A percentile compares a stretch with the other conserved stretches of the same genome.
phyloP scores from a whole-genome alignment of 2,797 vertebrate genomes.

The Gila robusta region DNA sequence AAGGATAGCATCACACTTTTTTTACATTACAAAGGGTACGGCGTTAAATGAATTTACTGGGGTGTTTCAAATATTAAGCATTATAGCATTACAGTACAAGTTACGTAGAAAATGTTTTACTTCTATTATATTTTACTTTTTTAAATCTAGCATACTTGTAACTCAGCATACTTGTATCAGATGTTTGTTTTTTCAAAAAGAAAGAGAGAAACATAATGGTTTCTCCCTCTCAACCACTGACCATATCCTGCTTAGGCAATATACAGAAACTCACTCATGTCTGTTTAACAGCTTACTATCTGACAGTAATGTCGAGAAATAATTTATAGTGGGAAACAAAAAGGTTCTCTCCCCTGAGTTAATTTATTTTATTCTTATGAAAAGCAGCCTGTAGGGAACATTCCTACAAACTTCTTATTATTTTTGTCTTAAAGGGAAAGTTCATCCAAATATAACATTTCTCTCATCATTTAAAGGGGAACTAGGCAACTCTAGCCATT shows the following conservation, averaged over 20 bases:
- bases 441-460: background rate
- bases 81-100: background rate
- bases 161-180: background rate
- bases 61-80: background rate
- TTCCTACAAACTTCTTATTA: background rate
- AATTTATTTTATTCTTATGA: background rate
- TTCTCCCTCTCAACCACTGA: background rate
- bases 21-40: background rate
- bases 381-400: background rate
- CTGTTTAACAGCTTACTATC: background rate
- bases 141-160: background rate
- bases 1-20: background rate
- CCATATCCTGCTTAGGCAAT: background rate
- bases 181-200: background rate
- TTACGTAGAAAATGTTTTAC: background rate
- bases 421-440: slow-evolving; percentile 1
- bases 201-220: background rate
- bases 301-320: background rate
- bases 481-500: no score
- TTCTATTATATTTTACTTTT: background rate
- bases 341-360: background rate
- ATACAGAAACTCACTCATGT: background rate
- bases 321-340: background rate
- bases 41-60: background rate
- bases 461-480: background rate